These are phyloP conservation scores for Halocynthia aurantium DNA, from an alignment of 23 tunicate species.

Conservation along the genomic window DNA sequence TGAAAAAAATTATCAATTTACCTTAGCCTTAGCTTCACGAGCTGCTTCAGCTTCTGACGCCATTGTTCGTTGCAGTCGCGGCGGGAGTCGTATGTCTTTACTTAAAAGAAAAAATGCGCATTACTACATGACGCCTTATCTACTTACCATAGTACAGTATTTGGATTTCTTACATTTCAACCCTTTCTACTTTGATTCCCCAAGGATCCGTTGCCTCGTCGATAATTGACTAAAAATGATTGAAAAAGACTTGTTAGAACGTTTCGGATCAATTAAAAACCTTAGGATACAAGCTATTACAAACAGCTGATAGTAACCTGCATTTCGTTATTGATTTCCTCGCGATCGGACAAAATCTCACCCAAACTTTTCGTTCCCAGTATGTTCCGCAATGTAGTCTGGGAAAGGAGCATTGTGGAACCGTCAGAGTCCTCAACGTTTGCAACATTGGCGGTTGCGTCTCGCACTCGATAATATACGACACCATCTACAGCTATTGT, in stretches of 20 bases:
- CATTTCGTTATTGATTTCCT: slow-evolving; percentile 65
- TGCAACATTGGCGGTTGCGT: slow-evolving; percentile 53
- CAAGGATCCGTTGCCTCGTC: slow-evolving; percentile 84
- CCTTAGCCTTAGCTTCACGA: slow-evolving; percentile 89
- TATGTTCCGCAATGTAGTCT: slow-evolving; percentile 78
- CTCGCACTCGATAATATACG: slow-evolving; percentile 51
- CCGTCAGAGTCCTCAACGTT: slow-evolving; percentile 63
- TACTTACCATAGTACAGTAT: too few species aligned
- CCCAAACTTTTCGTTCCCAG: slow-evolving; percentile 57
- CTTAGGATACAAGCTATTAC: too few species aligned
- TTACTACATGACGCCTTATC: too few species aligned
- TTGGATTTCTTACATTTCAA: slow-evolving; percentile 62
- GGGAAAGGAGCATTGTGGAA: slow-evolving; percentile 66
- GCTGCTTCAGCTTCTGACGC: slow-evolving; percentile 97
- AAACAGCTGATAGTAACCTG: neutral
- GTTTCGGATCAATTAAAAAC: too few species aligned
- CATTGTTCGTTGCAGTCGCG: slow-evolving; percentile 82
- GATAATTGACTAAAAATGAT: neutral
- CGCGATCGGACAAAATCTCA: slow-evolving; percentile 65
- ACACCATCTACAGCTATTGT: slow-evolving; percentile 79
- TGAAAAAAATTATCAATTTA: neutral
- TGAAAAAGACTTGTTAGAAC: neutral
- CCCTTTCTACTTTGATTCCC: slow-evolving; percentile 94
- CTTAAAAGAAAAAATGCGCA: slow-evolving; percentile 9
- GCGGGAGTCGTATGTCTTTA: slow-evolving; percentile 79